Evolutionary conservation across 2,888 invertebrate species (phyloP), one percentile per base, ranked within the genome.

Genomic region (Stomorhina lunata): DNA sequence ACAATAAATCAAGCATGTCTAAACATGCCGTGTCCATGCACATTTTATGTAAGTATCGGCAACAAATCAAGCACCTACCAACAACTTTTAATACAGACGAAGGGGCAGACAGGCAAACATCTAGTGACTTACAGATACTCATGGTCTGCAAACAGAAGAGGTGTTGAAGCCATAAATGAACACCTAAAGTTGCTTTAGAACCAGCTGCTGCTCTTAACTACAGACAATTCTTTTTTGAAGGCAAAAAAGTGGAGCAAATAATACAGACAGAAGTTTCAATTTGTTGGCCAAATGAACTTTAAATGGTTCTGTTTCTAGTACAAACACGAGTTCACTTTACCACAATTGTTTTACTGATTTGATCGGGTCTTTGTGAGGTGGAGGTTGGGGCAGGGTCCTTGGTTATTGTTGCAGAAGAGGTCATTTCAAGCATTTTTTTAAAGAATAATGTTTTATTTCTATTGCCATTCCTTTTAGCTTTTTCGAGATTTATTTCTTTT

Each of bases 251-350:
- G 40, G 61, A 2, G n/a, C 1, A n/a, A 45, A 15, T 43, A 55
- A 66, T 77, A 68, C n/a, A 37, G 37, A 45, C 45, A 72, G 69
- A 65, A 75, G 53, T 69, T 76, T 71, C 75, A 82, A 82, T 82
- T 79, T 82, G 79, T 63, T 66, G 79, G 34, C 75, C 69, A 82
- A 82, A 69, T 79, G 79, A 82, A 82, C 79, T 79, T 76, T 78
- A 45, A 65, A 69, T 75, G 72, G 45, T 40, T 45, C 5, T 5
- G 15, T 10, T 22, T 40, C 22, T 32, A n/a, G 15, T 50, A 3
- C 37, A 2, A 55, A 27, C 34, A 32, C 4, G 15, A 15, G 17
- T 10, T 5, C 4, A 25, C 29, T 15, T 32, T 32, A 29, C 55
- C 59, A 22, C 59, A 59, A 59, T 57, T 77, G 59, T 77, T 61